A percentile compares a stretch with the other conserved stretches of the same genome.
These are phyloP conservation scores for Rhagonycha lutea DNA, from an alignment of 2,888 invertebrate genomes.

Conservation along the genomic window DNA sequence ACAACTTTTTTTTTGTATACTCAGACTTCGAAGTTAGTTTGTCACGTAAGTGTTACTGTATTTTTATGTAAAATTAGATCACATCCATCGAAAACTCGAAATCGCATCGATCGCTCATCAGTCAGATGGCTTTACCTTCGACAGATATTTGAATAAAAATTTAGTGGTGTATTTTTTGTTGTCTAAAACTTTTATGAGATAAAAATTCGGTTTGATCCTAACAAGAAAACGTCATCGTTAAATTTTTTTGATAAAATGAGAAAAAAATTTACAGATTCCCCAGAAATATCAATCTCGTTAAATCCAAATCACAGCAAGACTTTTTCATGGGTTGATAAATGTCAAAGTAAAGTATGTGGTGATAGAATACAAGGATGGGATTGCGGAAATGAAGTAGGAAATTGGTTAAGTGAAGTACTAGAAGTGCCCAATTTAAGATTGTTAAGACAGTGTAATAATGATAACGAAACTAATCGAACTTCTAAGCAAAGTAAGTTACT, in stretches of 20 bases:
- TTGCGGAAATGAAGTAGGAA: slow-evolving; percentile 79
- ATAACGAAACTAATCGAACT: slow-evolving; percentile 34
- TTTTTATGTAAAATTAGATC: not conserved
- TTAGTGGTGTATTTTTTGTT: not conserved
- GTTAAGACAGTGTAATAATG: slow-evolving; percentile 61
- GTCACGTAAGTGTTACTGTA: not conserved
- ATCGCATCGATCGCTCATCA: not conserved
- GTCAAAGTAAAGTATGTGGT: slow-evolving; percentile 84
- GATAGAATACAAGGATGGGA: slow-evolving; percentile 79
- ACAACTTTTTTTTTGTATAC: not conserved
- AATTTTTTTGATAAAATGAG: not conserved
- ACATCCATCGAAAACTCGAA: not conserved
- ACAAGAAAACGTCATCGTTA: not conserved
- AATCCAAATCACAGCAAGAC: not conserved
- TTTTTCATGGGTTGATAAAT: slow-evolving; percentile 44
- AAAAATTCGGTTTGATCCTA: not conserved
- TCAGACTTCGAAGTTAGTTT: not conserved
- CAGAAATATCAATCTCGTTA: slow-evolving; percentile 6
- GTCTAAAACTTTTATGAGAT: not conserved
- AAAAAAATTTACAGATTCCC: slow-evolving; percentile 9
- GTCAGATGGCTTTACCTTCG: not conserved
- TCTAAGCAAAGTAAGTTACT: slow-evolving; percentile 34
- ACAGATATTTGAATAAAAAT: not conserved
- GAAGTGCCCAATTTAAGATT: slow-evolving; percentile 70
- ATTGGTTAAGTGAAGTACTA: slow-evolving; percentile 80